Base-by-base conservation (phyloP, 2,888 invertebrate species). In the Agrotis puta region DNA sequence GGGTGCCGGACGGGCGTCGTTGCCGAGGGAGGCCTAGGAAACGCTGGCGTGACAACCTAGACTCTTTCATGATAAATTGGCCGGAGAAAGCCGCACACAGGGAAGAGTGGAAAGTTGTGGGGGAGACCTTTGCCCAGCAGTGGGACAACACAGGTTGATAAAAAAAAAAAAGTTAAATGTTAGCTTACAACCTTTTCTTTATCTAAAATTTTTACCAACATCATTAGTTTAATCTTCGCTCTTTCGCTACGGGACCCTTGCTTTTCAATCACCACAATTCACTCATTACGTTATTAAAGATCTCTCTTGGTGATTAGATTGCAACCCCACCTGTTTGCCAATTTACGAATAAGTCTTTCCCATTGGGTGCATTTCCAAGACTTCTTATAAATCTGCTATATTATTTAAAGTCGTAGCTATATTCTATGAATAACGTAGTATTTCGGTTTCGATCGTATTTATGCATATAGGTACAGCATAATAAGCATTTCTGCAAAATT, bases 401-500 rank as follows among this genome's bases (percentile, higher is more conserved):
- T n/a, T 50, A 45, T 57, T 50, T 18, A 2, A 43, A 50, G 5
- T 72, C 27, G 18, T 20, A 27, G 33, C 22, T 5, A n/a, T 22
- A 33, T 71, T 71, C 43, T n/a, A 14, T 22, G 43, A 50, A 58
- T 70, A 57, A 27, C 2, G 24, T 45, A 14, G 16, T 56, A 48
- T 64, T 57, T 56, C 43, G 4, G n/a, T n/a, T 33, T 50, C 50
- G 22, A 14, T 27, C 24, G 3, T 20, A 33, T 63, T 16, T 74
- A 64, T n/a, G 7, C 5, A 33, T 5, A 5, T 7, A 0, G 1
- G n/a, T 18, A 9, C 13, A 62, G 43, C 27, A 79, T 53, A 78
- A 65, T 73, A 72, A 65, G n/a, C 43, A 58, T 48, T 61, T 51
- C 39, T 56, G 50, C 54, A 79, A 79, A 39, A 57, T 68, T 64